Evolutionary conservation across 2,888 invertebrate genomes (phyloP).

Genomic region (Molorchus minor): DNA sequence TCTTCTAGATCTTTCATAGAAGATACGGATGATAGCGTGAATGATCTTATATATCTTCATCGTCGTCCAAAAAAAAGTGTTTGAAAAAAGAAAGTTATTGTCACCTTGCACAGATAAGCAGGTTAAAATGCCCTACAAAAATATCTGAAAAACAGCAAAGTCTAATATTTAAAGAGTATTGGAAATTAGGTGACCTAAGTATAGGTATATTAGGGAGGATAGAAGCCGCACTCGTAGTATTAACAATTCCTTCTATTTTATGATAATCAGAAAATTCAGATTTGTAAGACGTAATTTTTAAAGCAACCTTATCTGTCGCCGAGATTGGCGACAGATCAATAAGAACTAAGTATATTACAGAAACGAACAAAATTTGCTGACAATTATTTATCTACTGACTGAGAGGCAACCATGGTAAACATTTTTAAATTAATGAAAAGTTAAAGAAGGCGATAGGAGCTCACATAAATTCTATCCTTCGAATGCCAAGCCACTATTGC

Average conservation of each 20-base stretch:
- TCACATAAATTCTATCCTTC: not conserved
- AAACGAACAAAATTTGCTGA: not conserved
- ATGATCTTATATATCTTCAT: too few relatives aligned
- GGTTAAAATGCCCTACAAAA: slow-evolving; percentile 2
- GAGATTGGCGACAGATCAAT: not conserved
- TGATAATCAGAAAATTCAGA: not conserved
- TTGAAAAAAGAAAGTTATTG: not conserved
- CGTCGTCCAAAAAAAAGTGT: not conserved
- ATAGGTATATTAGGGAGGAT: not conserved
- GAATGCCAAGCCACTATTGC: slow-evolving; percentile 11
- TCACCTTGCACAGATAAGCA: not conserved
- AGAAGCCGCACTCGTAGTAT: not conserved
- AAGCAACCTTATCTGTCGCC: slow-evolving; percentile 3
- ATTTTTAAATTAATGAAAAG: not conserved
- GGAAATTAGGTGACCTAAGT: slow-evolving; percentile 8
- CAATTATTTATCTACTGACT: not conserved
- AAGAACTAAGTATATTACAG: slow-evolving; percentile 2
- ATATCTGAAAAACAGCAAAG: not conserved
- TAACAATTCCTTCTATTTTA: not conserved
- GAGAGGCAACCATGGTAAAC: slow-evolving; percentile 9
- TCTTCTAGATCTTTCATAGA: too few relatives aligned
- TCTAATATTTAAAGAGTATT: not conserved
- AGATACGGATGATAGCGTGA: too few relatives aligned
- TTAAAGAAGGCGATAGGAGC: not conserved
- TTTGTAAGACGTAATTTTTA: slow-evolving; percentile 13